Percentiles rank a stretch among this genome's conserved stretches.
phyloP scores from a whole-genome alignment of 2,888 invertebrate genomes.

The Dynastes grantii region DNA sequence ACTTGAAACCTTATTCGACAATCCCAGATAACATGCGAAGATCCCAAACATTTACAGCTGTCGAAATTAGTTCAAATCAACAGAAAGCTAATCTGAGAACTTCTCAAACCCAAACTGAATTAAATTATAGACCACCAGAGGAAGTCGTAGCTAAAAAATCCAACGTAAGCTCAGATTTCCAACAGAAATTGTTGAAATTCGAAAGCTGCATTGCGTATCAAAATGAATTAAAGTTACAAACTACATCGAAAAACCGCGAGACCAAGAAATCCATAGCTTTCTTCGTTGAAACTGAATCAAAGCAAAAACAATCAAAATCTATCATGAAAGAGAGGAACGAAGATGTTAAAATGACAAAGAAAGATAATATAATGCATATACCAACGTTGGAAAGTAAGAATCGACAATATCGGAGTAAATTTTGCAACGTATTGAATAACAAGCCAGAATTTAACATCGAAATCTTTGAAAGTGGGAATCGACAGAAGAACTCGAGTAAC shows the following conservation, averaged over 20 bases:
- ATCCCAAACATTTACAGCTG: constrained; percentile 56
- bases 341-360: constrained; percentile 12
- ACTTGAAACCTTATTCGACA: constrained; percentile 18
- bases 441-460: constrained; percentile 67
- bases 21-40: constrained; percentile 41
- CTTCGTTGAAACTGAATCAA: constrained; percentile 62
- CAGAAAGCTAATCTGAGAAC: constrained; percentile 60
- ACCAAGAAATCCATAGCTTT: constrained; percentile 65
- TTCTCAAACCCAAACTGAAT: constrained; percentile 68
- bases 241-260: constrained; percentile 36
- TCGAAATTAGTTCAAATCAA: background rate
- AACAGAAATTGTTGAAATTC: constrained; percentile 68
- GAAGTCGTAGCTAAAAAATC: constrained; percentile 61
- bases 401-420: constrained; percentile 73
- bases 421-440: constrained; percentile 69
- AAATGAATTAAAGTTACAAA: constrained; percentile 53
- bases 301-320: constrained; percentile 51
- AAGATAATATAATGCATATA: constrained; percentile 72
- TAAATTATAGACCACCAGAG: constrained; percentile 63
- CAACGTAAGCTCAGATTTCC: constrained; percentile 67
- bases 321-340: constrained; percentile 47
- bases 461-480: constrained; percentile 63
- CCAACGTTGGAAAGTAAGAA: constrained; percentile 73
- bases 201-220: constrained; percentile 62
- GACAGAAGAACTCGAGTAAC: constrained; percentile 47